Evolutionary conservation across 2,888 invertebrate genomes (phyloP).

Genomic region (Meandrusa payeni): DNA sequence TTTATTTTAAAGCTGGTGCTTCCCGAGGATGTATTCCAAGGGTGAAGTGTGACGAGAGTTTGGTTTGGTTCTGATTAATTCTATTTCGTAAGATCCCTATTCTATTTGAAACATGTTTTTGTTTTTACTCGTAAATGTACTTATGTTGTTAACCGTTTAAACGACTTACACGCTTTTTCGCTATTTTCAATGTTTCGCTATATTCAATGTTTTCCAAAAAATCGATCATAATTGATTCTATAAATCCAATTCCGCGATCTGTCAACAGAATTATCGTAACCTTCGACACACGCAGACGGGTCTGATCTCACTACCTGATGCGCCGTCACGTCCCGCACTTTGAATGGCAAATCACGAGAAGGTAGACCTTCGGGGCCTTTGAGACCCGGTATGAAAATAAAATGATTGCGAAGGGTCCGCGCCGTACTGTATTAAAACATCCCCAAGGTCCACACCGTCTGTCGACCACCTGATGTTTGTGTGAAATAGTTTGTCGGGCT

Average conservation of each 20-base stretch:
- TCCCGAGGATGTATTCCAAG: too few species aligned
- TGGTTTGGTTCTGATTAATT: too few species aligned
- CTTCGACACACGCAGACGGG: slow-evolving; percentile 60
- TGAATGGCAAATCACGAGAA: slow-evolving; percentile 76
- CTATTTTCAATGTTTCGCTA: too few species aligned
- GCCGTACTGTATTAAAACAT: slow-evolving; percentile 71
- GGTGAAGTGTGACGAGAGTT: too few species aligned
- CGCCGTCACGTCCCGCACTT: slow-evolving; percentile 60
- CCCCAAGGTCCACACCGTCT: slow-evolving; percentile 51
- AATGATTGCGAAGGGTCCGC: slow-evolving; percentile 73
- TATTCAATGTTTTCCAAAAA: too few species aligned
- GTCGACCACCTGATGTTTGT: slow-evolving; percentile 68
- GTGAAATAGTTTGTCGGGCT: slow-evolving; percentile 50
- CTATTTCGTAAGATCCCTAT: too few species aligned
- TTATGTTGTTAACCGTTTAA: too few species aligned
- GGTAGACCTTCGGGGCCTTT: slow-evolving; percentile 72
- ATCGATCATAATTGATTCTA: slow-evolving; percentile 61
- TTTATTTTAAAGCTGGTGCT: too few species aligned
- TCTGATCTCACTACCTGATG: slow-evolving; percentile 36
- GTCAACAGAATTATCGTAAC: slow-evolving; percentile 71
- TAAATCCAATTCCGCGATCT: slow-evolving; percentile 55
- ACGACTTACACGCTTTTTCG: too few species aligned
- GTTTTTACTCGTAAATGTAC: too few species aligned
- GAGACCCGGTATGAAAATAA: slow-evolving; percentile 76
- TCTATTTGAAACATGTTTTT: too few species aligned